phyloP scores from a whole-genome alignment of 2,797 vertebrate species.

The Ctenochaetus hawaiiensis region DNA sequence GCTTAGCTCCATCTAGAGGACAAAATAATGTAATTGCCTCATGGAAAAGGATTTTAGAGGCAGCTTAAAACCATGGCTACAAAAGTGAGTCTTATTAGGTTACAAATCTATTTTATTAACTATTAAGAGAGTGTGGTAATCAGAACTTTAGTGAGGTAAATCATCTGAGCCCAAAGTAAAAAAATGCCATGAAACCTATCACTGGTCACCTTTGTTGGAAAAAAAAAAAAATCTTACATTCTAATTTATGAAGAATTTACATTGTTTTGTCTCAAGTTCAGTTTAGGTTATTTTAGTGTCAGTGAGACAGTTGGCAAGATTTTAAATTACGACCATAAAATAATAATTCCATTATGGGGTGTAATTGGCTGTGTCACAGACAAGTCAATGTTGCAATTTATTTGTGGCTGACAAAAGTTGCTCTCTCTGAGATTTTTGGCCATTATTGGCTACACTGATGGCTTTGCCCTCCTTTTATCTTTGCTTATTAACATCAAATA shows the following conservation, averaged over 20 bases:
- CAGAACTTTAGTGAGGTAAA: too few species aligned
- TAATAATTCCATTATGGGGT: constrained; percentile 5
- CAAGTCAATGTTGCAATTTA: background rate
- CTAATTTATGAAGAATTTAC: background rate
- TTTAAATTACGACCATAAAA: background rate
- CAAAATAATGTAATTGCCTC: background rate
- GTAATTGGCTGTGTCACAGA: background rate
- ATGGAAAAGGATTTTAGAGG: too few species aligned
- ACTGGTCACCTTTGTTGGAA: background rate
- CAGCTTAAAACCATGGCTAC: background rate
- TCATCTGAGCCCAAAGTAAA: too few species aligned
- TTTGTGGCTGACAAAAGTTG: background rate
- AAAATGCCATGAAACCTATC: background rate
- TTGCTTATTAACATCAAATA: background rate
- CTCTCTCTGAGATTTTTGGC: background rate
- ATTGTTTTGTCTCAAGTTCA: background rate
- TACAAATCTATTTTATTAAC: background rate
- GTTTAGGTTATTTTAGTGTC: background rate
- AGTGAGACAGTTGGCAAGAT: background rate
- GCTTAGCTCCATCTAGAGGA: constrained; percentile 21
- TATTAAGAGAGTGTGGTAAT: background rate
- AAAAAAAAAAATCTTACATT: background rate
- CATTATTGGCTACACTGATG: background rate
- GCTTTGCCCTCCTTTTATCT: constrained; percentile 2
- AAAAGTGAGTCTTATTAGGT: background rate